Percentiles rank a stretch among this genome's conserved stretches.
phyloP scores from a whole-genome alignment of 2,113 vertebrate species.

The Hymenochirus boettgeri region DNA sequence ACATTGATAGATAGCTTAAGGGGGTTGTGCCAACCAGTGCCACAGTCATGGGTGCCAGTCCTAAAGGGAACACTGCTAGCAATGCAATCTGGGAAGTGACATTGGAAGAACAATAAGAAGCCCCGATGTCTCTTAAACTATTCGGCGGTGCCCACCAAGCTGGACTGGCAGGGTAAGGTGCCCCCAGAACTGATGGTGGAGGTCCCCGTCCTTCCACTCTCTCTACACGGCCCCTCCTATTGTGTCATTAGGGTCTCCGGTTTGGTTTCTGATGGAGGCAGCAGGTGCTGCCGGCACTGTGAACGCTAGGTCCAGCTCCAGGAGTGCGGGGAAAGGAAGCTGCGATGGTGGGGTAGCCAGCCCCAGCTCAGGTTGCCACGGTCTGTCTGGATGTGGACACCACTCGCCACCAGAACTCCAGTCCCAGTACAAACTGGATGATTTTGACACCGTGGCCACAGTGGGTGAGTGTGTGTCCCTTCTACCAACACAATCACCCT shows the following conservation, averaged over 20 bases:
- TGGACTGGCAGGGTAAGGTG: background rate
- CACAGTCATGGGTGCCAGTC: slow-evolving; percentile 17
- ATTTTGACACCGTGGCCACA: slow-evolving; percentile 36
- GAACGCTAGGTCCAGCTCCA: slow-evolving; percentile 22
- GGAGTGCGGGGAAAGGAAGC: slow-evolving; percentile 21
- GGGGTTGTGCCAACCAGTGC: too few species aligned
- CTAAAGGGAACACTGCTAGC: background rate
- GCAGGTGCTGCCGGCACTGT: slow-evolving; percentile 9
- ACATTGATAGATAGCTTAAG: too few species aligned
- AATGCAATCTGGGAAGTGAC: slow-evolving; percentile 8
- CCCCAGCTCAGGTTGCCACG: slow-evolving; percentile 33
- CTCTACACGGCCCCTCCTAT: background rate
- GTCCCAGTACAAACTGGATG: slow-evolving; percentile 28
- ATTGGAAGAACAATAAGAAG: background rate
- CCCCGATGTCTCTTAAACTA: background rate
- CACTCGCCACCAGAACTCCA: slow-evolving; percentile 3
- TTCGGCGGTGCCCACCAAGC: background rate
- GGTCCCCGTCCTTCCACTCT: background rate
- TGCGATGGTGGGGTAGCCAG: slow-evolving; percentile 26
- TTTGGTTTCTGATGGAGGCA: background rate
- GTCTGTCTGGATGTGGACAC: slow-evolving; percentile 13
- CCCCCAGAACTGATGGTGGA: background rate
- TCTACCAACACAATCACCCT: too few species aligned
- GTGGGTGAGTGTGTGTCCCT: slow-evolving; percentile 22
- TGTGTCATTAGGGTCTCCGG: background rate